Percentiles rank a stretch among this genome's conserved stretches.
Conservation (phyloP, 1,140 invertebrate species). For the Patella vulgata region DNA sequence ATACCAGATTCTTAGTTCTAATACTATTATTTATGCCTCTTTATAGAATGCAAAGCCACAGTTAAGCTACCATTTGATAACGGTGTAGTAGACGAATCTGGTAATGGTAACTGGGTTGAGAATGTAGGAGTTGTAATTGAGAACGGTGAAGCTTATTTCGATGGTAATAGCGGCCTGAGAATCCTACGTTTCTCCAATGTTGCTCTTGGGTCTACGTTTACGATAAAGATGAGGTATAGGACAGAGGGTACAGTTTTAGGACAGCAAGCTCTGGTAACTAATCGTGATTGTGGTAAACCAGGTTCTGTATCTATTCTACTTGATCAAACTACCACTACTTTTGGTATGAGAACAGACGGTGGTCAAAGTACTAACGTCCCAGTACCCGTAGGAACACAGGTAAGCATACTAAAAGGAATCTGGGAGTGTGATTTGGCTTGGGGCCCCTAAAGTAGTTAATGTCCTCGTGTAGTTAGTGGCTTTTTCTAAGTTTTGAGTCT, state of each 20-base stretch:
- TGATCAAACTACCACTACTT: constrained; percentile 56
- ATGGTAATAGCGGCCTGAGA: constrained; percentile 23
- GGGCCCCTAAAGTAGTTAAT: too few species aligned
- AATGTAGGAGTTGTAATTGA: constrained; percentile 26
- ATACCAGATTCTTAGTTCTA: too few species aligned
- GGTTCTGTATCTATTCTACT: constrained; percentile 33
- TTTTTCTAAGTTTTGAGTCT: too few species aligned
- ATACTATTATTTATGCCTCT: too few species aligned
- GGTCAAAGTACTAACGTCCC: too few species aligned
- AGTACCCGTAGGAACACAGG: too few species aligned
- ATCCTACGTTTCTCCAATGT: constrained; percentile 32
- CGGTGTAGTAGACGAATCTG: constrained; percentile 20
- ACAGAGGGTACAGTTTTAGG: not conserved
- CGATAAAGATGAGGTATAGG: not conserved
- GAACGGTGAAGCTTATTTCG: constrained; percentile 32
- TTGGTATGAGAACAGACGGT: too few species aligned
- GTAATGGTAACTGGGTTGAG: constrained; percentile 16
- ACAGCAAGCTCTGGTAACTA: constrained; percentile 24
- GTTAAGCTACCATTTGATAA: constrained; percentile 25
- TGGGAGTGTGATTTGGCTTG: too few species aligned
- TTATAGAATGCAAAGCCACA: constrained; percentile 18
- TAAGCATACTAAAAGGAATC: too few species aligned
- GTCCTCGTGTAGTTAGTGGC: too few species aligned
- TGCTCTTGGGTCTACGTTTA: constrained; percentile 17
- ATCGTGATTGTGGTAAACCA: constrained; percentile 29